phyloP scores from a whole-genome alignment of 2,797 vertebrate genomes.

The Falco rusticolus region DNA sequence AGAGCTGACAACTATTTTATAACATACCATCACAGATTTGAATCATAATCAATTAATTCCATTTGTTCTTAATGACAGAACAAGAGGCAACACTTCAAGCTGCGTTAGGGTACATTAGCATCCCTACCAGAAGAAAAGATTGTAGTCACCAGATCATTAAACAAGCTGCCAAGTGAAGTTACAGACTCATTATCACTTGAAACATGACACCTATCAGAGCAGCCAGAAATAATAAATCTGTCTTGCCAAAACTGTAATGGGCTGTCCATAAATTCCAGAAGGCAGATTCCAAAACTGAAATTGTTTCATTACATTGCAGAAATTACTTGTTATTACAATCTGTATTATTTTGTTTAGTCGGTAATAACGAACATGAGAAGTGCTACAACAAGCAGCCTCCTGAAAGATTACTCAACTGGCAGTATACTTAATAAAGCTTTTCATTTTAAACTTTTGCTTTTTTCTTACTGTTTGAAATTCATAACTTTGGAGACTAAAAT shows the following conservation, averaged over 20 bases:
- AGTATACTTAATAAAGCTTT: neutral
- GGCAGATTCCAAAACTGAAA: neutral
- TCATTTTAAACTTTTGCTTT: neutral
- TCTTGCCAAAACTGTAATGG: constrained; percentile 14
- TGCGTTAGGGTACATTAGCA: neutral
- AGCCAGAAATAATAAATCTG: constrained; percentile 45
- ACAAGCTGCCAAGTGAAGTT: constrained; percentile 52
- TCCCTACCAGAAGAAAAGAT: constrained; percentile 24
- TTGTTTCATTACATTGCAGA: constrained; percentile 1
- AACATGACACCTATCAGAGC: constrained; percentile 38
- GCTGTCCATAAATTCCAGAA: constrained; percentile 4
- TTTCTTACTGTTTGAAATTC: neutral
- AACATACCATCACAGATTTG: neutral
- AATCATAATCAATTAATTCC: constrained; percentile 39
- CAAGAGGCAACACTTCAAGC: constrained; percentile 31
- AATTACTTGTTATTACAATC: constrained; percentile 12
- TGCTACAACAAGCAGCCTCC: neutral
- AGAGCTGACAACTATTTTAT: neutral
- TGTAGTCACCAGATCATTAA: constrained; percentile 41
- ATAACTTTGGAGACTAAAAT: neutral
- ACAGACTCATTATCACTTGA: constrained; percentile 51
- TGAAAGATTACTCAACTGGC: neutral
- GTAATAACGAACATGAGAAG: neutral
- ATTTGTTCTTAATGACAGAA: constrained; percentile 49
- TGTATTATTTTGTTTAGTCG: neutral